These are phyloP conservation scores for Apostichopus leukothele DNA, from an alignment of 53 echinoderm and acorn worm genomes.

Conservation along the genomic window DNA sequence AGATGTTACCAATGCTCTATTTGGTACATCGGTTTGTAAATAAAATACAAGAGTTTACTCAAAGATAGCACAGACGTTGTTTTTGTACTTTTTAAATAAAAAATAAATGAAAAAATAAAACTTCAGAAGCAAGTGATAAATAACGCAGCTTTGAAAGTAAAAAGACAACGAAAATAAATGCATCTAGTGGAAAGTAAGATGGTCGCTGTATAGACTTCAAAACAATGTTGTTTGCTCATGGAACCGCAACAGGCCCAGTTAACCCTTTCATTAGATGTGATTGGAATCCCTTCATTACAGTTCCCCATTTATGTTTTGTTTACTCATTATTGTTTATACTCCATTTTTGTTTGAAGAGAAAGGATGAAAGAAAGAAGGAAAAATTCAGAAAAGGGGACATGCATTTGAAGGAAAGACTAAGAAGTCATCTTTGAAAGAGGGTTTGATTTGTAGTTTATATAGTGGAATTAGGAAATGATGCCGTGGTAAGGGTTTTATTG, in stretches of 20 bases:
- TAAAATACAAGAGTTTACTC: too few species aligned
- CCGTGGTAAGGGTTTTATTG: not conserved
- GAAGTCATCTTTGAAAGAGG: too few species aligned
- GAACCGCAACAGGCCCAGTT: conserved; percentile 50
- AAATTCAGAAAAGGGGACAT: not conserved
- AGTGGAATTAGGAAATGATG: not conserved
- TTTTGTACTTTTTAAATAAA: not conserved
- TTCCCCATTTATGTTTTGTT: too few species aligned
- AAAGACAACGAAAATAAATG: not conserved
- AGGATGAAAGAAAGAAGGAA: too few species aligned
- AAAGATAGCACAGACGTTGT: too few species aligned
- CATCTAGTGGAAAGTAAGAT: not conserved
- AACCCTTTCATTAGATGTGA: conserved; percentile 22
- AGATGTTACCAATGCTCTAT: too few species aligned
- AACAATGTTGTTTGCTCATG: conserved; percentile 16
- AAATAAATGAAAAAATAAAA: not conserved
- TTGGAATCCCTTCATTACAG: not conserved
- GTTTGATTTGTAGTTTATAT: too few species aligned
- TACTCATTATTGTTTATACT: too few species aligned
- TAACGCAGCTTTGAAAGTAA: not conserved
- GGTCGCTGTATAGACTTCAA: not conserved
- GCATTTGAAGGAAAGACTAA: not conserved
- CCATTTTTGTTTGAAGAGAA: too few species aligned
- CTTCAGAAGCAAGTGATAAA: not conserved
- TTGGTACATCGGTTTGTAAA: too few species aligned